Base-by-base conservation (phyloP, 2,888 invertebrate genomes). In the Incurvaria masculella region DNA sequence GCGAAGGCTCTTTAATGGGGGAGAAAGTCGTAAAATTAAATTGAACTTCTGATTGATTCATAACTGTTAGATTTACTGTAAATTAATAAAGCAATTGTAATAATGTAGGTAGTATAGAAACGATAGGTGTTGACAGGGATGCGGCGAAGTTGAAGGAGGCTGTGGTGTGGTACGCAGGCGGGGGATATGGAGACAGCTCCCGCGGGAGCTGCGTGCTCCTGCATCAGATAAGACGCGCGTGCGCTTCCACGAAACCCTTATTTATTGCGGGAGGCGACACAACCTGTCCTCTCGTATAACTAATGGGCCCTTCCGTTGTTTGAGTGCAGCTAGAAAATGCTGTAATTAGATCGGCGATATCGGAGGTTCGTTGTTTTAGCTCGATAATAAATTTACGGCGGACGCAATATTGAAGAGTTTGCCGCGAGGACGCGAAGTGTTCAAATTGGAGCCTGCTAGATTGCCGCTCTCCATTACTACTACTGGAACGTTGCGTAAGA, bases 221-320 rank as follows among this genome's bases (percentile, higher is more conserved):
- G 33, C 33, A 33, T 33, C 33, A 33, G 33, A 33, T 33, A 33
- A 33, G 11, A 11, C 11, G 11, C 27, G 26, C 45, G 19, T 33
- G 33, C 33, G 33, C 33, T 33, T 33, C 33, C 33, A 33, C 33
- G 33, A 33, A 33, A 33, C 33, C 33, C 33, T 33, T 33, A 19
- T 21, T 41, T 19, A 21, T 17, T 19, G 20, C 54, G 60, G 66
- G 65, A 72, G 71, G 68, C 57, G 60, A 64, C 59, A 65, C 68
- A 68, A 62, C 59, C 61, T 63, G 70, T 69, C 68, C 46, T 49
- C 45, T 55, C 58, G 53, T 59, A 63, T 72, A 72, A 73, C 65
- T 67, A 68, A 72, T 70, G 56, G 59, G 3, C 11, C 33, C 33
- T 33, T 33, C 33, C 33, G 33, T n/a, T 8, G 14, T 33, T 33